Base-by-base conservation (phyloP, 2,888 invertebrate genomes). In the Orthonevra nobilis region DNA sequence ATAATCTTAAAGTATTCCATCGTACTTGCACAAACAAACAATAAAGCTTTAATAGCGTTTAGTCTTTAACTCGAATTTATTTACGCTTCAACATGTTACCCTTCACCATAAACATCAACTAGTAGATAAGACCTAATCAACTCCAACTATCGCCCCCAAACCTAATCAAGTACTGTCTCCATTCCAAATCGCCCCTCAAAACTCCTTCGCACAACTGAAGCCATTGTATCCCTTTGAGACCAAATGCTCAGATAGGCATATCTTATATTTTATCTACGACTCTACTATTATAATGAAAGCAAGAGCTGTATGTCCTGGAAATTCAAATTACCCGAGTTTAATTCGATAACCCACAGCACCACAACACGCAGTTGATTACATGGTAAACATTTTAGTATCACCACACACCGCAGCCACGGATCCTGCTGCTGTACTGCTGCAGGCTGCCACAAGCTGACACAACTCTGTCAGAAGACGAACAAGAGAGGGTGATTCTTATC, bases 251-350 rank as follows among this genome's bases (percentile, higher is more conserved):
- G 64, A 66, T 77, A 64, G 44, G 28, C 52, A 70, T 64, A 50
- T 70, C 70, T 64, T 60, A 66, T 64, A 73, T 58, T 64, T 60
- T 58, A 77, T 77, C 70, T 52, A 52, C 19, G 58, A 64, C 23
- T 52, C 28, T 70, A 32, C 15, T 52, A 58, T 42, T 44, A 26
- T 40, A 40, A 48, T 58, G 63, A 58, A 70, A 50, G 36, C 60
- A 60, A 69, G 40, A 40, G 50, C 46, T 40, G n/a, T 60, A 40
- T 72, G 46, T 64, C 44, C 46, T 77, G 58, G 64, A 77, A 77
- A 70, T 77, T 77, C 72, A 77, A 77, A 77, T 77, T 72, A 72
- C 77, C 72, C 72, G 77, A 72, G 60, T 72, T 72, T 66, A 70
- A 77, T 77, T 72, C 72, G 70, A 72, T 77, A 72, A 66, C 64